Evolutionary conservation across 1,140 invertebrate species (phyloP).

Genomic region (Micrasema minimum): DNA sequence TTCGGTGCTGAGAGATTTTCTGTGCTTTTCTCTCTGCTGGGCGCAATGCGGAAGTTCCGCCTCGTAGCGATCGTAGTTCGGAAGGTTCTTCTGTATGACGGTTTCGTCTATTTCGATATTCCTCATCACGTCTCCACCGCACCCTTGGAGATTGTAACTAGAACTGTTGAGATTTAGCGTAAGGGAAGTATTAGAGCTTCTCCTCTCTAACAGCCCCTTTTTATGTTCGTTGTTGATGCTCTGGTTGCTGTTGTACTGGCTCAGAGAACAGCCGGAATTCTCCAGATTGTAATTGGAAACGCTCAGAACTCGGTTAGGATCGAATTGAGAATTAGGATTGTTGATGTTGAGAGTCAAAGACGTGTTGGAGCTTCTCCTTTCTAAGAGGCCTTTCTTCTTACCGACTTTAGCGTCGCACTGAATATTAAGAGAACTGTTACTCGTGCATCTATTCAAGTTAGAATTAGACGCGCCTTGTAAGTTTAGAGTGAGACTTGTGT

Average conservation of each 20-base stretch:
- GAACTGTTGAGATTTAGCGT: slow-evolving; percentile 56
- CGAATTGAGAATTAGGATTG: slow-evolving; percentile 56
- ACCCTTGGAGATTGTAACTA: slow-evolving; percentile 44
- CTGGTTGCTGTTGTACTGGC: slow-evolving; percentile 64
- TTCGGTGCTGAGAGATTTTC: slow-evolving; percentile 70
- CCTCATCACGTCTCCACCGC: slow-evolving; percentile 56
- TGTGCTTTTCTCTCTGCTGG: slow-evolving; percentile 62
- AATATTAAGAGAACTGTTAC: slow-evolving; percentile 64
- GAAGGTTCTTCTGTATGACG: slow-evolving; percentile 43
- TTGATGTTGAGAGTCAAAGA: slow-evolving; percentile 61
- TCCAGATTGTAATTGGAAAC: slow-evolving; percentile 66
- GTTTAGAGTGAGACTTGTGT: slow-evolving; percentile 83
- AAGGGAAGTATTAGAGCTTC: slow-evolving; percentile 63
- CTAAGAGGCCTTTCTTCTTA: slow-evolving; percentile 70
- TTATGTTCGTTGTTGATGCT: slow-evolving; percentile 61
- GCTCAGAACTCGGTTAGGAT: slow-evolving; percentile 61
- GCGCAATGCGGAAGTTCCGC: slow-evolving; percentile 14
- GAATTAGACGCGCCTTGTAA: slow-evolving; percentile 62
- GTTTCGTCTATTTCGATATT: slow-evolving; percentile 63
- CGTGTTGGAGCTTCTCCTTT: slow-evolving; percentile 63
- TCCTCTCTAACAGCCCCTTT: slow-evolving; percentile 61
- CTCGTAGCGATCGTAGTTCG: not conserved
- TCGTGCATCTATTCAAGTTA: slow-evolving; percentile 67
- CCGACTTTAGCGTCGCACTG: slow-evolving; percentile 60
- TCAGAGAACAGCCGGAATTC: slow-evolving; percentile 62